Evolutionary conservation across 1,140 invertebrate species (phyloP).

Genomic region (Geopemphigus sp.): DNA sequence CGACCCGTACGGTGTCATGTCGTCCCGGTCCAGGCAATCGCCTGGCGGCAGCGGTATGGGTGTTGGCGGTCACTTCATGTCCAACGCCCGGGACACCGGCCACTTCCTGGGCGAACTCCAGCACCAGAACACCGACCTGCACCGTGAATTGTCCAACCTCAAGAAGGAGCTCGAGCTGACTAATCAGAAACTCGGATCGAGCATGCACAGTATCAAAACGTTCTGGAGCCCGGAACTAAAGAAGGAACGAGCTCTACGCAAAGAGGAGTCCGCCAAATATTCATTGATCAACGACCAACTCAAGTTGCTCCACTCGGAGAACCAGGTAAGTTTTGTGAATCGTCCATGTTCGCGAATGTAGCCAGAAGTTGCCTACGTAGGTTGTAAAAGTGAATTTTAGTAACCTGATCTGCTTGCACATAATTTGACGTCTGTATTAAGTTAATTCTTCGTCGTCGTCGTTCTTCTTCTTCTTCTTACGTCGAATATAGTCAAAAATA

Average conservation of each 20-base stretch:
- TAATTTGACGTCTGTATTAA: too few relatives aligned
- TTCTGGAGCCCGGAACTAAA: constrained; percentile 99
- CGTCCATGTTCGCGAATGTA: too few relatives aligned
- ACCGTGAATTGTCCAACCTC: constrained; percentile 91
- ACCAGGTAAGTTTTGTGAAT: constrained; percentile 79
- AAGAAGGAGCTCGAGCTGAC: constrained; percentile 96
- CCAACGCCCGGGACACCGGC: constrained; percentile 52
- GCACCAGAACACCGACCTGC: constrained; percentile 90
- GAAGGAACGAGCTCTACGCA: constrained; percentile 91
- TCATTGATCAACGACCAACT: constrained; percentile 95
- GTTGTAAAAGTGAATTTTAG: too few relatives aligned
- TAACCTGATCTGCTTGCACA: too few relatives aligned
- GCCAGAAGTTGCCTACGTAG: too few relatives aligned
- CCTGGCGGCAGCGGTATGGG: constrained; percentile 60
- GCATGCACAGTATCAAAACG: constrained; percentile 99
- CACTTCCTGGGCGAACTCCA: constrained; percentile 88
- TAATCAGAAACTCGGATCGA: constrained; percentile 96
- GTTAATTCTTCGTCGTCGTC: too few relatives aligned
- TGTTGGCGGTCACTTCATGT: constrained; percentile 59
- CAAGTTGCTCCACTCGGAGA: constrained; percentile 92
- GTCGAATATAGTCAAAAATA: too few relatives aligned
- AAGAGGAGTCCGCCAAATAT: constrained; percentile 97
- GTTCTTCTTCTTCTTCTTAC: too few relatives aligned
- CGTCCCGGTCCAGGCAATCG: constrained; percentile 69
- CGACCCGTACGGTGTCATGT: constrained; percentile 62